Conservation (phyloP, 2,888 invertebrate genomes). For the Ramazzottius varieornatus region DNA sequence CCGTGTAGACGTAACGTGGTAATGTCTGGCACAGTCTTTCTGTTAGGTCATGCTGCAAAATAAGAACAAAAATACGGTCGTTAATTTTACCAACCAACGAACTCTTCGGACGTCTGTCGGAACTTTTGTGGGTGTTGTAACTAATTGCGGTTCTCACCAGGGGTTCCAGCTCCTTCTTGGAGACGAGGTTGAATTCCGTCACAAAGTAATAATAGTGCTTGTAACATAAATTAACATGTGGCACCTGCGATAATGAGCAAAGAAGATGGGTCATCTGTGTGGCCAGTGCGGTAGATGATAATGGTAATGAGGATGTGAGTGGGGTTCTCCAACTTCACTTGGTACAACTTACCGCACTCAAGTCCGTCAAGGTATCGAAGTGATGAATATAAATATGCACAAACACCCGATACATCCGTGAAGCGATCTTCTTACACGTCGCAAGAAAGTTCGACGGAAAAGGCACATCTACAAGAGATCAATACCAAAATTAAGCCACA, state of each 20-base stretch:
- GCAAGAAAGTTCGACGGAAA: conserved; percentile 56
- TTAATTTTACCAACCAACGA: too few relatives aligned
- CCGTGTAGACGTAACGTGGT: conserved; percentile 3
- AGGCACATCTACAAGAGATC: conserved; percentile 40
- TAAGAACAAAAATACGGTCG: too few relatives aligned
- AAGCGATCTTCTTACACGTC: conserved; percentile 57
- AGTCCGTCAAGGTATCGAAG: conserved; percentile 57
- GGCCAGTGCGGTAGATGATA: too few relatives aligned
- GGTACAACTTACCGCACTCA: conserved; percentile 45
- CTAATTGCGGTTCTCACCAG: too few relatives aligned
- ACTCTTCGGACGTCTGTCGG: too few relatives aligned
- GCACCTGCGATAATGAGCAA: conserved; percentile 33
- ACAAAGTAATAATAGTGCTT: conserved; percentile 82
- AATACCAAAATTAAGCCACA: too few relatives aligned
- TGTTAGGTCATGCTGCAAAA: background rate
- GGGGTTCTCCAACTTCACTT: background rate
- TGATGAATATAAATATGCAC: conserved; percentile 84
- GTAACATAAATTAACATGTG: conserved; percentile 75
- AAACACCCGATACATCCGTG: conserved; percentile 60
- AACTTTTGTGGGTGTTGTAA: too few relatives aligned
- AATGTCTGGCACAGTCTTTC: background rate
- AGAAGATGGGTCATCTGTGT: too few relatives aligned
- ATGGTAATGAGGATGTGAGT: too few relatives aligned
- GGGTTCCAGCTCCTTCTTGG: conserved; percentile 56
- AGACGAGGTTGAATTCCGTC: conserved; percentile 54